Base-by-base conservation (phyloP, 2,113 vertebrate genomes). In the Ploceus nigricollis region DNA sequence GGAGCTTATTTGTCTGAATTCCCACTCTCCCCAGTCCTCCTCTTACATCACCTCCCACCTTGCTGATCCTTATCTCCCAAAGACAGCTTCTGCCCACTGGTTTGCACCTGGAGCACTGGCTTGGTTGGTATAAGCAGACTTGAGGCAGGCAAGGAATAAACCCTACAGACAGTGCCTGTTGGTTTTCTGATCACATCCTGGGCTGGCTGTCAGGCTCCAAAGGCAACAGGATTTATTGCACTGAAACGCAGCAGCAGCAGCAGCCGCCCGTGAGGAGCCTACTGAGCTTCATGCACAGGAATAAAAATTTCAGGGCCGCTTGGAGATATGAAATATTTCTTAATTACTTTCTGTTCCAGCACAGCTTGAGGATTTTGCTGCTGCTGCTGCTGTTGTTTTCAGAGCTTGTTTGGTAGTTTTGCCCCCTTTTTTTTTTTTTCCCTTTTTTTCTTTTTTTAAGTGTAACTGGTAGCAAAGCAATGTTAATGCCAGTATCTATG, bases 211-310 rank as follows among this genome's bases (percentile, higher is more conserved):
- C 97, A 96, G 95, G 84, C 93, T 97, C 93, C 96, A 97, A 97
- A 97, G 96, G 96, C 97, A 96, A 82, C 37, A 91, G 95, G 96
- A 97, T 97, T 97, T 97, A 97, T 97, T 94, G 91, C 96, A 83
- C 80, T 92, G 89, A 97, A 95, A 94, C 7, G 15, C 91, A 90
- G 94, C 96, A 70, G 91, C 95, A 65, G 89, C 84, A 65, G 87
- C 87, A 93, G 81, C 84, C 17, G 50, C 92, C 95, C 11, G 15
- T 94, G 93, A 97, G 97, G 92, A 97, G 96, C 93, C 90, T 93
- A 72, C 18, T 20, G 94, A 96, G 89, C 87, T 87, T 78, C 87
- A 86, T 45, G 70, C 60, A 91, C 92, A 95, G 77, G 94, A 94
- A 96, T 94, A 96, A 97, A 97, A 92, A 94, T 95, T 96, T 94